Percentiles rank a stretch among this genome's conserved stretches.
Conservation (phyloP, 2,888 invertebrate species). For the Bruchidius siliquastri region DNA sequence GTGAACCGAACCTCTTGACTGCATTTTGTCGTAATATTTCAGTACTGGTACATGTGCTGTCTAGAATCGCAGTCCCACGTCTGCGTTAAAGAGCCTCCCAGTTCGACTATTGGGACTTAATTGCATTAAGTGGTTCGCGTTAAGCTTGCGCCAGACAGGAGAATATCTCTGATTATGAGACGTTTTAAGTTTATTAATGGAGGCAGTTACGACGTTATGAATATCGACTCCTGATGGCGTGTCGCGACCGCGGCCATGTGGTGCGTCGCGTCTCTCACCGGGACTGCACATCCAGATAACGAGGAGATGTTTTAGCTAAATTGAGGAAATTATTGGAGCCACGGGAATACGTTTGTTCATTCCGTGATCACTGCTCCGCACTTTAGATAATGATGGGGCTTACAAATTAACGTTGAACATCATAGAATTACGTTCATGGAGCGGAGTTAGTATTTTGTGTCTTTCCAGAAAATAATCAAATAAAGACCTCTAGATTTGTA, state of each 20-base stretch:
- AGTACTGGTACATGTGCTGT: conserved; percentile 3
- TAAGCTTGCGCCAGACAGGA: conserved; percentile 2
- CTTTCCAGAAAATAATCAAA: too few species aligned
- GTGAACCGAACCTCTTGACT: too few species aligned
- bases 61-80: conserved; percentile 3
- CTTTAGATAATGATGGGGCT: neutral
- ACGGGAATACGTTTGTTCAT: neutral
- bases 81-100: neutral
- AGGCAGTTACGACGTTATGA: neutral
- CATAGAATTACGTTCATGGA: neutral
- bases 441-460: too few species aligned
- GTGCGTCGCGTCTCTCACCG: neutral
- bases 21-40: too few species aligned
- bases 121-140: conserved; percentile 9
- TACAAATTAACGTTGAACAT: neutral
- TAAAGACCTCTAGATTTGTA: too few species aligned
- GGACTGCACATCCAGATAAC: neutral
- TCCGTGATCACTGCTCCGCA: neutral
- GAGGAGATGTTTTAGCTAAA: neutral
- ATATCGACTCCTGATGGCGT: neutral
- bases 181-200: conserved; percentile 8
- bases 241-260: neutral
- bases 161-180: conserved; percentile 7
- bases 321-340: neutral
- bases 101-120: conserved; percentile 1